Base-by-base conservation (phyloP, 2,113 vertebrate genomes). In the Oncorhynchus mykiss region DNA sequence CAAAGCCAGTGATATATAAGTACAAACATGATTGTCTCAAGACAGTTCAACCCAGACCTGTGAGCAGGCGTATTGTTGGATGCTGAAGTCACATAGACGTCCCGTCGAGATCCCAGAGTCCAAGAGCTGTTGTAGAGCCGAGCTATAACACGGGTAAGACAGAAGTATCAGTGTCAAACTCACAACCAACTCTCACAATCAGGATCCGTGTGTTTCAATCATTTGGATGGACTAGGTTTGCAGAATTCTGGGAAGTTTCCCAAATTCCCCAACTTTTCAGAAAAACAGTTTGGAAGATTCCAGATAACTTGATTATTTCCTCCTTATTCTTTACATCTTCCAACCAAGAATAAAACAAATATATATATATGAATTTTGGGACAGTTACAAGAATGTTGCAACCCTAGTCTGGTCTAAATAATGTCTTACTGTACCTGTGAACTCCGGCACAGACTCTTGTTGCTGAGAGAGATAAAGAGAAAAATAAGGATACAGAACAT, bases 351-450 rank as follows among this genome's bases (percentile, higher is more conserved):
- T 1, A 39, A 39, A 2, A 9, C n/a, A n/a, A n/a, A 39, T 39
- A 39, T 31, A 31, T 31, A 31, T 31, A 39, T 39, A 9, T 9
- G 0, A 9, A 39, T 39, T 39, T 2, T 2, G 39, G 39, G 39
- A 39, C 8, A 39, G 39, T 39, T 39, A 39, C 7, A 39, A 9
- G 39, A 39, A 39, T 39, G 7, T 1, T 39, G 34, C 34, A 39
- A 8, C 6, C 1, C 34, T 39, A 39, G 34, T 39, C 34, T 8
- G 8, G 31, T 54, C 51, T 54, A 1, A 20, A 60, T 57, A n/a
- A 60, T 0, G 14, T 20, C 59, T 60, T 20, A 51, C 14, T 13
- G 29, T 79, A 93, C 93, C 90, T 90, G 87, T 87, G 20, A 2
- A 85, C 4, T 66, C 73, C 79, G n/a, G n/a, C 57, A 80, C 93